Evolutionary conservation across 2,888 invertebrate species (phyloP).

Genomic region (Drosophila anomalata): DNA sequence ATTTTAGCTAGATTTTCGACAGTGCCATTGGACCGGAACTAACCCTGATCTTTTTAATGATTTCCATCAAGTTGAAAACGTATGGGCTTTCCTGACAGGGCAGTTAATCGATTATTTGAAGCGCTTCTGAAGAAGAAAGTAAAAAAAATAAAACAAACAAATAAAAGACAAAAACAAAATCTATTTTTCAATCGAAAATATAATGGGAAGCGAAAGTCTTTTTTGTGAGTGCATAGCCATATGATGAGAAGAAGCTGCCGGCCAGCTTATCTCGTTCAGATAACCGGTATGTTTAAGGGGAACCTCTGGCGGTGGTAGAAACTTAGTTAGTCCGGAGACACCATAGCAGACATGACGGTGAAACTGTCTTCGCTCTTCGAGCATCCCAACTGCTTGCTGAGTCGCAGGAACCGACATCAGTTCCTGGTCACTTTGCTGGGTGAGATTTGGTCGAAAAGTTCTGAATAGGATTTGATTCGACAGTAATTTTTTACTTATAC

Average conservation of each 20-base stretch:
- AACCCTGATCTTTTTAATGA: too few species aligned
- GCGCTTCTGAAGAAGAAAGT: too few species aligned
- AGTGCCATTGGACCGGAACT: too few species aligned
- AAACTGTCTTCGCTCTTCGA: conserved; percentile 33
- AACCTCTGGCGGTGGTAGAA: conserved; percentile 6
- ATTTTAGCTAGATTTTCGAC: too few species aligned
- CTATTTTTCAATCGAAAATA: not conserved
- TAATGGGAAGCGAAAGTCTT: not conserved
- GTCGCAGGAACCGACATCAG: conserved; percentile 58
- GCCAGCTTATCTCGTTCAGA: conserved; percentile 22
- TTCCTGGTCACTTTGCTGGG: conserved; percentile 60
- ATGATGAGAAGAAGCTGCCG: conserved; percentile 3
- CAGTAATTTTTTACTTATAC: too few species aligned
- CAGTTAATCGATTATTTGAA: too few species aligned
- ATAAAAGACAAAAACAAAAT: not conserved
- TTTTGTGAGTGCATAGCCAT: conserved; percentile 12
- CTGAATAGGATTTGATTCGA: not conserved
- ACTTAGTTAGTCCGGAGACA: conserved; percentile 16
- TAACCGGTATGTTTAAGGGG: conserved; percentile 36
- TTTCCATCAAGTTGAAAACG: too few species aligned
- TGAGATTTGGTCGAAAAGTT: conserved; percentile 14
- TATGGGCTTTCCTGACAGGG: too few species aligned
- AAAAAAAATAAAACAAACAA: not conserved
- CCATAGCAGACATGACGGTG: conserved; percentile 47
- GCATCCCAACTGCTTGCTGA: conserved; percentile 48